Conservation (phyloP, 2,888 invertebrate genomes). For the Panopea generosa region DNA sequence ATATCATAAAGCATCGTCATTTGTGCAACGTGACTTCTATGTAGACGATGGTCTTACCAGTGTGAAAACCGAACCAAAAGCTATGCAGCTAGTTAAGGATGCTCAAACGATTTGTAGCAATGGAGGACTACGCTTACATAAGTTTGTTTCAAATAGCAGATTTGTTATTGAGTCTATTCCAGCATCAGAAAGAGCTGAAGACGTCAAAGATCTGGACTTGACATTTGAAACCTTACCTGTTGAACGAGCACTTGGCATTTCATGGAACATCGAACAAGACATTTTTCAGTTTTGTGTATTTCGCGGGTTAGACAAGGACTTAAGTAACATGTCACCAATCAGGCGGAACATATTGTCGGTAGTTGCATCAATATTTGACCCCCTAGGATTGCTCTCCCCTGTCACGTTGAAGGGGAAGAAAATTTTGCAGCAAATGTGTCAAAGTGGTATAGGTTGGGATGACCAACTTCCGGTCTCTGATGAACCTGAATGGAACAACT, state of each 20-base stretch:
- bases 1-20: constrained; percentile 25
- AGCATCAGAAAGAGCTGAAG: constrained; percentile 38
- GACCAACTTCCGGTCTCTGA: constrained; percentile 41
- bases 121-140: constrained; percentile 6
- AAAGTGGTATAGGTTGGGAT: constrained; percentile 55
- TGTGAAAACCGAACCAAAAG: constrained; percentile 28
- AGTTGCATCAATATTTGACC: constrained; percentile 56
- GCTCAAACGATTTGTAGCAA: constrained; percentile 28
- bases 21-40: constrained; percentile 48
- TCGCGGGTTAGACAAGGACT: constrained; percentile 10
- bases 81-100: constrained; percentile 35
- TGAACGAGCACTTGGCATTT: constrained; percentile 51
- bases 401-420: constrained; percentile 49
- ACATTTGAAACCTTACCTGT: constrained; percentile 32
- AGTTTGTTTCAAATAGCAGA: constrained; percentile 11
- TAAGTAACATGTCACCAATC: constrained; percentile 39
- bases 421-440: constrained; percentile 61
- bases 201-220: constrained; percentile 21
- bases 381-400: constrained; percentile 62
- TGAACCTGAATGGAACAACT: constrained; percentile 42
- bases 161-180: constrained; percentile 34
- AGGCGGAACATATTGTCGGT: constrained; percentile 49
- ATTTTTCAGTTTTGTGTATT: constrained; percentile 30
- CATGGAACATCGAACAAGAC: constrained; percentile 56
- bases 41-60: constrained; percentile 54